Base-by-base conservation (phyloP, 2,888 invertebrate genomes). In the Baccha elongata region DNA sequence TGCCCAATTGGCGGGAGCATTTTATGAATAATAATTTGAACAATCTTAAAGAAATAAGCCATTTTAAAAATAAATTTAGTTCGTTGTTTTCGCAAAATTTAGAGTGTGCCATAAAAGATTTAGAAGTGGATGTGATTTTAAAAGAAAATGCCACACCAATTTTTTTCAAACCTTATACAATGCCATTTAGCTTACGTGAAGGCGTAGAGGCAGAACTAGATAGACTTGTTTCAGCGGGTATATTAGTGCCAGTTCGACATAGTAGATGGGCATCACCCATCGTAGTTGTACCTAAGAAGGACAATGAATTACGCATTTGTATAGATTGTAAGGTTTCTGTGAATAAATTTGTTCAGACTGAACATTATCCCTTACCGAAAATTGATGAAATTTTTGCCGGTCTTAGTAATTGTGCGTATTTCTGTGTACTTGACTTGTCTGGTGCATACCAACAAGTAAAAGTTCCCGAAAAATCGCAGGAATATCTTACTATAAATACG, bases 401-500 rank as follows among this genome's bases (percentile, higher is more conserved):
- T 11, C n/a, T 21, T n/a, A 46, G n/a, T 46, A 21, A 46, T n/a
- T 23, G 50, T 29, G 21, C 37, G 8, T 65, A 23, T 50, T 65
- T 48, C 11, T 50, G 26, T 55, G 52, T 68, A 21, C 53, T 72
- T 8, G 71, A 65, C 19, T 42, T 72, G 10, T 19, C 58, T 4
- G 55, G 64, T 37, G 64, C 69, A 44, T 71, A 72, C n/a, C 65
- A 71, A 10, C 71, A 76, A n/a, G 26, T 76, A 21, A 46, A 32
- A 55, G 32, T 83, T 2, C 35, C 40, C 4, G 44, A 67, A 42
- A 65, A 68, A 13, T 76, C 68, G 0, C 13, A 42, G n/a, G 58
- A 58, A 46, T 52, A 46, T 40, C 26, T 76, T 0, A 75, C 75
- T 11, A 46, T 83, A 2, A 83, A 75, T 44, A 76, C 67, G 1